Base-by-base conservation (phyloP, 2,797 vertebrate species). In the Champsocephalus gunnari region DNA sequence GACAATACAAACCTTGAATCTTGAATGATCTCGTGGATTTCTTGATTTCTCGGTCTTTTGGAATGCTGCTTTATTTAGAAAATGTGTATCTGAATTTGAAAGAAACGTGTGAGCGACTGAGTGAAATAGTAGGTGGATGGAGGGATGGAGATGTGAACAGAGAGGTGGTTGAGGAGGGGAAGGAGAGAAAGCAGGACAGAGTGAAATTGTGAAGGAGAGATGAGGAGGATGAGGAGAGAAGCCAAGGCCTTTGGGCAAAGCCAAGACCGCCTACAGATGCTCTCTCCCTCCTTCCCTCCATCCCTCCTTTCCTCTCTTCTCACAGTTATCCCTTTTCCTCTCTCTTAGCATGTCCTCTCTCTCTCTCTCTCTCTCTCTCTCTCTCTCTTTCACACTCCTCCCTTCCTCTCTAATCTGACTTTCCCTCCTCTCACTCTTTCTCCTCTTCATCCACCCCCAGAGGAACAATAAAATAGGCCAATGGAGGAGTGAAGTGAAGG, bases 211-310 rank as follows among this genome's bases (percentile, higher is more conserved):
- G 81, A 83, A 77, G 83, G 81, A 90, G 51, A 80, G 77, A 85
- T 32, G 76, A 79, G 63, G 82, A 86, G 49, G 85, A 87, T 5
- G 79, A 86, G 73, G 82, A 86, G 82, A 83, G 83, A 84, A 90
- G 87, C 85, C 86, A 90, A 89, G 86, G 82, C 88, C 88, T 91
- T 79, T 83, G 86, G 89, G 85, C 87, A 79, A 88, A 92, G 88
- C 90, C 89, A 93, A 91, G 73, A 87, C 85, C 84, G 86, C 91
- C 91, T 85, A 90, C 86, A 86, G 85, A 88, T 82, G 63, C 77
- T 81, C 61, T 21, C 69, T 71, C 57, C 51, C 28, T 24, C 53
- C n/a, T 4, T 48, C 45, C 5, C 28, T 28, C 24, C 24, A 28
- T 62, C 51, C 17, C 53, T 57, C 66, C 21, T 55, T 65, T 55